Percentiles rank a stretch among this genome's conserved stretches.
Conservation (phyloP, 2,888 invertebrate genomes). For the Rhopalosiphum nymphaeae region DNA sequence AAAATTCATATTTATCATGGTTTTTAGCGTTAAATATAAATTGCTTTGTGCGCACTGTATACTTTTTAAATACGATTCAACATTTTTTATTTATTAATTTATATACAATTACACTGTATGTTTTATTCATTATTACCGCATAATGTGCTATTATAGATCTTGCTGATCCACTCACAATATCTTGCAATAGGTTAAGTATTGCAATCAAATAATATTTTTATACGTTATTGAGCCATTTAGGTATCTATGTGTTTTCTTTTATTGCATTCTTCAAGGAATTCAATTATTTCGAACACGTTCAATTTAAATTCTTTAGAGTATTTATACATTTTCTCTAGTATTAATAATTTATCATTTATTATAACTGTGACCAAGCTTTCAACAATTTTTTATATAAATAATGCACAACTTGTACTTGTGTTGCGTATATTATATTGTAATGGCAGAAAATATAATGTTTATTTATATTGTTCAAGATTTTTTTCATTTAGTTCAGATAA, state of each 20-base stretch:
- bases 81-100: slow-evolving; percentile 5
- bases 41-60: not conserved
- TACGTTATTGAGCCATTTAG: not conserved
- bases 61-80: not conserved
- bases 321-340: not conserved
- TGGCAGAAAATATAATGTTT: not conserved
- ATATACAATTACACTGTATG: not conserved
- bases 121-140: slow-evolving; percentile 33
- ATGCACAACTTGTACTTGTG: slow-evolving; percentile 1
- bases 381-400: slow-evolving; percentile 12
- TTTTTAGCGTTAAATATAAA: not conserved
- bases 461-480: not conserved
- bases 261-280: slow-evolving; percentile 38
- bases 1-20: not conserved
- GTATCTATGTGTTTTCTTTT: not conserved
- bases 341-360: slow-evolving; percentile 26
- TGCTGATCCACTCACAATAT: not conserved
- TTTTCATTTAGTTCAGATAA: not conserved
- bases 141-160: not conserved
- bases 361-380: slow-evolving; percentile 8
- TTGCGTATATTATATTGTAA: not conserved
- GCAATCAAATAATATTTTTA: not conserved
- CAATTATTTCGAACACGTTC: slow-evolving; percentile 28
- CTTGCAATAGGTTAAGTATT: not conserved
- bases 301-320: slow-evolving; percentile 5